Evolutionary conservation across 1,140 invertebrate genomes (phyloP), one percentile per base, ranked within the genome.

Genomic region (Heliconius nattereri): DNA sequence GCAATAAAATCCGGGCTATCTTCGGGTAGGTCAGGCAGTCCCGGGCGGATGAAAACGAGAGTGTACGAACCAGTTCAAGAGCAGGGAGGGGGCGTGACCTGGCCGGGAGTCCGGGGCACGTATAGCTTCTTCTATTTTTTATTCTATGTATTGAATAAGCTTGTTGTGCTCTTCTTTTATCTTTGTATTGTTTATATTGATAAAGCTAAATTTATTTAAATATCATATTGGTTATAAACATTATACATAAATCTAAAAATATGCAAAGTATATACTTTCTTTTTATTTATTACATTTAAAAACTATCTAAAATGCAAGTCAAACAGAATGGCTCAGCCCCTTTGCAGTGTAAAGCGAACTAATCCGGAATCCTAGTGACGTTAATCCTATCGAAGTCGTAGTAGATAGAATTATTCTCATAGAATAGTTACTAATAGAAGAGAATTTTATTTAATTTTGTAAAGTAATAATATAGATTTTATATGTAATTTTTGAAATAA

Each of bases 1-100:
- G 76, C 76, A 75, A 60, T 54, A 75, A 60, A 60, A 73, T 73
- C 49, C 32, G 19, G 23, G 80, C 7, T 77, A 76, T 85, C 83
- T 89, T 90, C 83, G 88, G 88, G 87, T 89, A 91, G 88, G 89
- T 91, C 88, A 90, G 87, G 87, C 86, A 79, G 81, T 87, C 85
- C 87, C 83, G 86, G 86, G 81, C 80, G 79, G 82, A 75, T 83
- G 88, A 90, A 90, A 89, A 84, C 57, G 89, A 89, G 89, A 89
- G 88, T 90, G 82, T 78, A 82, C 81, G 78, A 88, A 89, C 86
- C 88, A 87, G 89, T 91, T 91, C 90, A 91, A 91, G 90, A 86
- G 87, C 90, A 90, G 75, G 78, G 73, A 73, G 66, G 83, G 81
- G 71, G 76, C 85, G 79, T 88, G 83, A 89, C 87, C 85, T 81